phyloP scores from a whole-genome alignment of 2,888 invertebrate genomes.

The Notocelia uddmanniana region DNA sequence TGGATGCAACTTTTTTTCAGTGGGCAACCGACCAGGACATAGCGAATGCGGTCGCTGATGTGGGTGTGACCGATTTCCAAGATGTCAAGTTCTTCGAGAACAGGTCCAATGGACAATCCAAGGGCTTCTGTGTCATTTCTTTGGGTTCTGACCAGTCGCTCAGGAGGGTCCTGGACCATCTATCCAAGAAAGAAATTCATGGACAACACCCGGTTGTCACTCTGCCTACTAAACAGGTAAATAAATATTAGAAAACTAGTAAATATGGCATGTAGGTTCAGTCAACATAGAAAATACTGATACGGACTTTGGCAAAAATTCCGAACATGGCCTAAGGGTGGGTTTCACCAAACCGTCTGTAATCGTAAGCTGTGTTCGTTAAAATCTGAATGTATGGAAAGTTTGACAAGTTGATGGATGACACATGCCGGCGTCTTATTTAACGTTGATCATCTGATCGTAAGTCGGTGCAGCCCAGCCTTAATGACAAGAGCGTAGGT shows the following conservation, averaged over 20 bases:
- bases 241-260: slow-evolving; percentile 12
- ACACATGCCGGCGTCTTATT: too few species aligned
- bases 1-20: slow-evolving; percentile 86
- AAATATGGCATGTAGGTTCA: background rate
- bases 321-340: too few species aligned
- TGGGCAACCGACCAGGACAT: slow-evolving; percentile 99
- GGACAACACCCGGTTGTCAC: slow-evolving; percentile 98
- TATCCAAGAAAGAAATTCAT: slow-evolving; percentile 98
- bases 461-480: too few species aligned
- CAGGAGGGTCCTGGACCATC: slow-evolving; percentile 95
- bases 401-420: too few species aligned
- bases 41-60: slow-evolving; percentile 93
- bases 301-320: too few species aligned
- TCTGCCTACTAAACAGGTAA: slow-evolving; percentile 96
- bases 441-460: too few species aligned
- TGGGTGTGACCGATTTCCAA: slow-evolving; percentile 96
- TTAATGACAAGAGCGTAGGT: too few species aligned
- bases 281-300: too few species aligned
- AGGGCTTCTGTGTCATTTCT: slow-evolving; percentile 98
- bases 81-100: slow-evolving; percentile 99
- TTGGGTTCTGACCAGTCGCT: slow-evolving; percentile 97
- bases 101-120: slow-evolving; percentile 98
- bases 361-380: too few species aligned
- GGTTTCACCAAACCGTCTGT: too few species aligned
- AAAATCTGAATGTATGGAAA: too few species aligned